A percentile compares a stretch with the other conserved stretches of the same genome.
These are phyloP conservation scores for Notarius quadriscutis DNA, from an alignment of 2,113 vertebrate genomes.

Conservation along the genomic window DNA sequence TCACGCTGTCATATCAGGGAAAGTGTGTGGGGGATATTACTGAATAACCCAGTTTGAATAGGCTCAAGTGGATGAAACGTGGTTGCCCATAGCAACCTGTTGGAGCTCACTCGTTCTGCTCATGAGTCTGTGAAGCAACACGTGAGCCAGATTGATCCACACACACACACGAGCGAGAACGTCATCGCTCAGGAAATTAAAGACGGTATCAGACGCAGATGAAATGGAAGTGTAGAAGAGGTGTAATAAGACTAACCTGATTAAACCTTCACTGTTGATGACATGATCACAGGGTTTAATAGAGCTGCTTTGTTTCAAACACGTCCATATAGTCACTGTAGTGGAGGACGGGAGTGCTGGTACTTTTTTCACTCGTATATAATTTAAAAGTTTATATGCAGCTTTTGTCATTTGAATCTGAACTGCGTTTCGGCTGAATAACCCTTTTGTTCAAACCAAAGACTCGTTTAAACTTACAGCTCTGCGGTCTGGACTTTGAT, in stretches of 20 bases:
- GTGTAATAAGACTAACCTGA: not conserved
- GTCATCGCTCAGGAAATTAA: not conserved
- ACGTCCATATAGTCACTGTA: not conserved
- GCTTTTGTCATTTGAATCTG: too few relatives aligned
- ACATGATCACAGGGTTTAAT: not conserved
- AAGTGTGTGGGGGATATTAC: not conserved
- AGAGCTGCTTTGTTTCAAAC: not conserved
- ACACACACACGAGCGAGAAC: not conserved
- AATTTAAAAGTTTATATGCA: too few relatives aligned
- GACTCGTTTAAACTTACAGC: too few relatives aligned
- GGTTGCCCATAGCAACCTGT: slow-evolving; percentile 52
- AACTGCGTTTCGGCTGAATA: too few relatives aligned
- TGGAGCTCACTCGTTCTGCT: not conserved
- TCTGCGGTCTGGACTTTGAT: too few relatives aligned
- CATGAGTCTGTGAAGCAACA: not conserved
- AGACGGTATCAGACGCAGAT: not conserved
- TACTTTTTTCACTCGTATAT: too few relatives aligned
- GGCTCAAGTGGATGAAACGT: slow-evolving; percentile 27
- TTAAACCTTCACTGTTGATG: not conserved
- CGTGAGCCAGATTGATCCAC: not conserved
- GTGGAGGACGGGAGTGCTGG: too few relatives aligned
- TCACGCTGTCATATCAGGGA: not conserved
- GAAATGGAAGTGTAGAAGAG: not conserved
- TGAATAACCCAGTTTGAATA: slow-evolving; percentile 47
- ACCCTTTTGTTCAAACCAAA: too few relatives aligned